A percentile compares a stretch with the other conserved stretches of the same genome.
Conservation (phyloP, 2,797 vertebrate species). For the Rhadinocentrus ornatus region DNA sequence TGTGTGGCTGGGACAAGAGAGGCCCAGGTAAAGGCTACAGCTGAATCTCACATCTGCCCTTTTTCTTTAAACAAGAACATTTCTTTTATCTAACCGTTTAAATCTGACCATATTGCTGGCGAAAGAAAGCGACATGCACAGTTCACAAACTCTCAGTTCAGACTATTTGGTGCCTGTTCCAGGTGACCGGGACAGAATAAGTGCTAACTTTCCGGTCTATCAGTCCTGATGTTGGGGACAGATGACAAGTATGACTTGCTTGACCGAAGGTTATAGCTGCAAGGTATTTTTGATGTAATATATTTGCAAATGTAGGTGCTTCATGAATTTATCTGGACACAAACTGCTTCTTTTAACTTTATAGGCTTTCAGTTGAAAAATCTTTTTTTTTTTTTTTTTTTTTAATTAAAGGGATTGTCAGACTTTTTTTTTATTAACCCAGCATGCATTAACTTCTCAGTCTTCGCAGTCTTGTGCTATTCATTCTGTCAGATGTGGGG, state of each 20-base stretch:
- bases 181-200: no score
- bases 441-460: neutral
- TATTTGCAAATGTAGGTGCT: no score
- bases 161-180: no score
- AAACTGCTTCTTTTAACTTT: neutral
- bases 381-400: neutral
- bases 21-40: slow-evolving; percentile 84
- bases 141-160: no score
- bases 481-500: neutral
- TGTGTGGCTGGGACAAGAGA: slow-evolving; percentile 95
- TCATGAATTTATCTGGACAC: no score
- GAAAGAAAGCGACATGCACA: no score
- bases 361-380: neutral
- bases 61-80: neutral
- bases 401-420: neutral
- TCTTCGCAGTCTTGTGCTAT: neutral
- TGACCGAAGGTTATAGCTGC: no score
- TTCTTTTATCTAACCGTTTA: neutral
- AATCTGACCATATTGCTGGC: no score
- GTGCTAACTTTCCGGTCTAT: no score
- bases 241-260: no score
- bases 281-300: no score
- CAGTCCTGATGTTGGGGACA: no score
- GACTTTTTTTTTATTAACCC: neutral
- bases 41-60: neutral